Percentiles rank a stretch among this genome's conserved stretches.
Evolutionary conservation across 2,797 vertebrate genomes (phyloP).

Genomic region (Netta rufina): DNA sequence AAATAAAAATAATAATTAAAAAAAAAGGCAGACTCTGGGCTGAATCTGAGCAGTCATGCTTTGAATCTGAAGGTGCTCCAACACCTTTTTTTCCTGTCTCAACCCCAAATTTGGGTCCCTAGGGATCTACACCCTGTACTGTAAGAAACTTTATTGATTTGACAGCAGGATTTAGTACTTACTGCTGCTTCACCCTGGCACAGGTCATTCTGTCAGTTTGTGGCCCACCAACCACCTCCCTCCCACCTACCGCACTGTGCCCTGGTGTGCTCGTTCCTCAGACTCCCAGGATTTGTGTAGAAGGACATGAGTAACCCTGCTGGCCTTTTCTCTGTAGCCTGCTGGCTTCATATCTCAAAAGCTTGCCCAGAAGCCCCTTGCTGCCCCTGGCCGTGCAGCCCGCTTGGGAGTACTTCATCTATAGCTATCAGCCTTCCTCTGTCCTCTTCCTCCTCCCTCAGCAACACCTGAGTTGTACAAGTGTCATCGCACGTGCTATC

Average conservation of each 20-base stretch:
- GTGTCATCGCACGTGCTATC: neutral
- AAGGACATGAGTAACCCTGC: neutral
- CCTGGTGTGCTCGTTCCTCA: neutral
- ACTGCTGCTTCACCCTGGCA: neutral
- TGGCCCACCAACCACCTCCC: neutral
- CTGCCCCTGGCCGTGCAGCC: neutral
- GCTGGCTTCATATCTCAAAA: neutral
- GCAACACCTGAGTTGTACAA: neutral
- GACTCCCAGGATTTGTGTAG: neutral
- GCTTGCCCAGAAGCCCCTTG: neutral
- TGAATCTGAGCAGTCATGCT: neutral
- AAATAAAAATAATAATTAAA: neutral
- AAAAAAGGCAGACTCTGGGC: neutral
- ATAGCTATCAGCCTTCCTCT: rapidly evolving
- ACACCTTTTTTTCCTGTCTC: neutral
- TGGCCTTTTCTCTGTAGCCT: neutral
- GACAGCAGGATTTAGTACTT: neutral
- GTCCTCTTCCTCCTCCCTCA: neutral
- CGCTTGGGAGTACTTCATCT: neutral
- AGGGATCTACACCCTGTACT: neutral
- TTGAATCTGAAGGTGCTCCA: neutral
- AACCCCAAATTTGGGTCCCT: neutral
- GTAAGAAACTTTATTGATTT: neutral
- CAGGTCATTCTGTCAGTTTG: neutral
- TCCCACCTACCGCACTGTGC: neutral